A percentile compares a stretch with the other conserved stretches of the same genome.
Evolutionary conservation across 2,888 invertebrate genomes (phyloP).

Genomic region (Andrena camellia): DNA sequence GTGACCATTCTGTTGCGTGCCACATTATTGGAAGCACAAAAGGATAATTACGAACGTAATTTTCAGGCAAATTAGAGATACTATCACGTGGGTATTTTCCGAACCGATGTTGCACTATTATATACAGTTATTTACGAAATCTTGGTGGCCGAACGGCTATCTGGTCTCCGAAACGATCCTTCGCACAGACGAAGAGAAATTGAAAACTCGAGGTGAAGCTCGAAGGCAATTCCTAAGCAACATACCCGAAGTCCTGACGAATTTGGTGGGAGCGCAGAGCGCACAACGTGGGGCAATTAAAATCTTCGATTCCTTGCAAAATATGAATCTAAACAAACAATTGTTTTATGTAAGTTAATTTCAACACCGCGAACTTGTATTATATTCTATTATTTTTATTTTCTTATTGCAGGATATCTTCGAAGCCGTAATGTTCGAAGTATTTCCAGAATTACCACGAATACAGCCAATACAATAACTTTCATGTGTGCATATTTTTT

Average conservation of each 20-base stretch:
- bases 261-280: conserved; percentile 94
- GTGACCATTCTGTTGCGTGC: neutral
- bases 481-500: neutral
- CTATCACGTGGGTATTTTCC: conserved; percentile 94
- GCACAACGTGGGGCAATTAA: conserved; percentile 94
- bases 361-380: too few relatives aligned
- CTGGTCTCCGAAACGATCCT: conserved; percentile 87
- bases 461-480: conserved; percentile 36
- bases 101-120: conserved; percentile 97
- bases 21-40: neutral
- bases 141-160: conserved; percentile 96
- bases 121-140: conserved; percentile 92
- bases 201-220: conserved; percentile 90
- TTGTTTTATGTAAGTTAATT: conserved; percentile 92
- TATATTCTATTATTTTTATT: neutral
- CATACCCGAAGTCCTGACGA: conserved; percentile 92
- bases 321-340: conserved; percentile 94
- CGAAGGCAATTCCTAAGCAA: conserved; percentile 90
- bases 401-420: conserved; percentile 86
- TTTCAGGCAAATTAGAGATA: conserved; percentile 93
- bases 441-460: conserved; percentile 86
- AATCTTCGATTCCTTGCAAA: conserved; percentile 94
- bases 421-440: conserved; percentile 86
- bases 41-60: conserved; percentile 14
- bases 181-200: conserved; percentile 88